Percentiles rank a stretch among this genome's conserved stretches.
phyloP scores from a whole-genome alignment of 2,888 invertebrate genomes.

The Steinernema scapterisci region DNA sequence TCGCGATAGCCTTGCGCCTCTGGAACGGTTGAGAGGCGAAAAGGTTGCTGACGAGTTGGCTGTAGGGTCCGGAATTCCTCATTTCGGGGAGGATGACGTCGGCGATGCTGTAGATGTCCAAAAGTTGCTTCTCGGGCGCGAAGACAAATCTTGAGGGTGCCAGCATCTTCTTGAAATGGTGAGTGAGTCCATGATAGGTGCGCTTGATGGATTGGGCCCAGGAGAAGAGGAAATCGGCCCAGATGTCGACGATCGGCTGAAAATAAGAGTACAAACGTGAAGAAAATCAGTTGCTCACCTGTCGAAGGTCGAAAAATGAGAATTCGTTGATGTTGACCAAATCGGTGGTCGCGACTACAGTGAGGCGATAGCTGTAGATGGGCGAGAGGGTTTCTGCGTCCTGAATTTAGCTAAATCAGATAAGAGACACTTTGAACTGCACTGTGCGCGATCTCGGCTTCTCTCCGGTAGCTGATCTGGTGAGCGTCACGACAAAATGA shows the following conservation, averaged over 20 bases:
- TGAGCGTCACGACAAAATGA: too few species aligned
- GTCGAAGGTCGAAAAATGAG: not conserved
- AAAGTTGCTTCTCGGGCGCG: not conserved
- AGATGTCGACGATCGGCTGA: slow-evolving; percentile 12
- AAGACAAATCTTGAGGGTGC: not conserved
- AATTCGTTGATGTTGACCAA: not conserved
- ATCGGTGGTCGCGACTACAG: not conserved
- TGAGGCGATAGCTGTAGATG: not conserved
- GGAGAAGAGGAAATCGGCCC: not conserved
- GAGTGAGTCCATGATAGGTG: not conserved
- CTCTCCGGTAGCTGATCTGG: too few species aligned
- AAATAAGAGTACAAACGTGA: not conserved
- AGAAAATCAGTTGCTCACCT: not conserved
- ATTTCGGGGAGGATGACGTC: not conserved
- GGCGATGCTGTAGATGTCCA: slow-evolving; percentile 19
- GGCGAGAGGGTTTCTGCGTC: not conserved
- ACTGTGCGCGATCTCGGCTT: too few species aligned
- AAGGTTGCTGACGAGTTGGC: not conserved
- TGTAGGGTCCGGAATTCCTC: slow-evolving; percentile 7
- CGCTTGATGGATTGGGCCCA: not conserved
- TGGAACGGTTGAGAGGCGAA: not conserved
- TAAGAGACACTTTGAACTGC: too few species aligned
- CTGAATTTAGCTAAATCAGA: not conserved
- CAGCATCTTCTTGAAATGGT: slow-evolving; percentile 9
- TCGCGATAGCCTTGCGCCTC: not conserved